Conservation (phyloP, 2,888 invertebrate species). For the Heliconius charithonia region DNA sequence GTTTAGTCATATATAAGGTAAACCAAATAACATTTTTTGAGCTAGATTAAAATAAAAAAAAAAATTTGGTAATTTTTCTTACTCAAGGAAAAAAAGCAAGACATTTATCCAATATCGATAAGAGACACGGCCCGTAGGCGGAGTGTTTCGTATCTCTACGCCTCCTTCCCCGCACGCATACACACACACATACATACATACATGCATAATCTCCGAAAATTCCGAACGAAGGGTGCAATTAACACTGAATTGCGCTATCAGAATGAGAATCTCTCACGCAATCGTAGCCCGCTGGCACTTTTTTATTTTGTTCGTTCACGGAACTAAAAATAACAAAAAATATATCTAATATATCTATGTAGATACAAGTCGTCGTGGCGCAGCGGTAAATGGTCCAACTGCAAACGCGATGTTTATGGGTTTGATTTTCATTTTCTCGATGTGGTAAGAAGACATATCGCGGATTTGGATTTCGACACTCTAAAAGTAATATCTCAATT, state of each 20-base stretch:
- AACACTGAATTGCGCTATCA: conserved; percentile 44
- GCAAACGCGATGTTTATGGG: background rate
- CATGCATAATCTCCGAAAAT: conserved; percentile 39
- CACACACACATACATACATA: conserved; percentile 28
- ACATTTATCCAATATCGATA: background rate
- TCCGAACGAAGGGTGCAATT: conserved; percentile 41
- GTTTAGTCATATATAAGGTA: too few species aligned
- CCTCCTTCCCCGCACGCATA: conserved; percentile 24
- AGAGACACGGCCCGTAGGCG: conserved; percentile 4
- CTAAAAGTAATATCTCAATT: too few species aligned
- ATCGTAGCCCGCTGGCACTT: conserved; percentile 20
- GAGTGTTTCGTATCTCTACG: background rate
- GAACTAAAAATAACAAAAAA: background rate
- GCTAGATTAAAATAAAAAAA: too few species aligned
- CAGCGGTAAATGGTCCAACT: background rate
- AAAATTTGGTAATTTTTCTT: background rate
- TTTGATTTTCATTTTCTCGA: background rate
- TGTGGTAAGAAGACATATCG: too few species aligned
- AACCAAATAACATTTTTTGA: too few species aligned
- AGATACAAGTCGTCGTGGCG: background rate
- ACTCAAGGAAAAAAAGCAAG: background rate
- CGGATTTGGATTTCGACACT: too few species aligned
- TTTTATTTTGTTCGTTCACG: background rate
- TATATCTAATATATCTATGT: background rate
- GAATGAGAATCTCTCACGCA: conserved; percentile 44